Evolutionary conservation across 37 sponge, comb jelly and placozoan genomes (phyloP), one percentile per base, ranked within the genome.

Genomic region (Aphrocallistes beatrix): DNA sequence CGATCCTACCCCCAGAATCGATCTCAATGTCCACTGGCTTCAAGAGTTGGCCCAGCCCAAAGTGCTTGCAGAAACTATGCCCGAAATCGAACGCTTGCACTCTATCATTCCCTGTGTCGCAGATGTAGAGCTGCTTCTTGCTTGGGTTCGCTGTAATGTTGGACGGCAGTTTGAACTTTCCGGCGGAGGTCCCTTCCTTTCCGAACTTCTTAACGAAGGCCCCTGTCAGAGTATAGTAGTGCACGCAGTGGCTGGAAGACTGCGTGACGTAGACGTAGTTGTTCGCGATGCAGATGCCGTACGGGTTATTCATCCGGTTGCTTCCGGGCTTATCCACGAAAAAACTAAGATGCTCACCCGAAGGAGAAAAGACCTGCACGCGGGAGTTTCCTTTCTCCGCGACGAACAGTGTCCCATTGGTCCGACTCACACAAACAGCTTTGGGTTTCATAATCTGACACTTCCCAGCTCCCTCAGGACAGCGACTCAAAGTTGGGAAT

Each of bases 371-470:
- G n/a, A 60, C n/a, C 75, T 60, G 75, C 17, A 60, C 75, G 32
- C 75, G 25, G 34, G 75, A 60, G 75, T 60, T 60, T 30, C 75
- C 75, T 30, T 60, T 60, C 75, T 60, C 75, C 75, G n/a, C 75
- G 32, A 60, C 75, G 34, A 25, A 60, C 75, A 60, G 75, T 19
- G 10, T 60, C 17, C 21, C 75, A 60, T 60, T 60, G 32, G 34
- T 28, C 75, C 28, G 75, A 60, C n/a, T 60, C 6, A 60, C 75
- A 60, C 75, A 32, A 3, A 60, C 3, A 13, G 75, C n/a, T 30
- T 60, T 60, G 8, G 75, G 75, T 13, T 60, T 60, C 75, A 60
- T 60, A 13, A 60, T 60, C 10, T 30, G n/a, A 30, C 75, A 19
- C 10, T 30, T 60, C 3, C 75, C 75, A 13, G 21, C 34, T 6